Conservation (phyloP, 2,113 vertebrate species). For the Verasper variegatus region DNA sequence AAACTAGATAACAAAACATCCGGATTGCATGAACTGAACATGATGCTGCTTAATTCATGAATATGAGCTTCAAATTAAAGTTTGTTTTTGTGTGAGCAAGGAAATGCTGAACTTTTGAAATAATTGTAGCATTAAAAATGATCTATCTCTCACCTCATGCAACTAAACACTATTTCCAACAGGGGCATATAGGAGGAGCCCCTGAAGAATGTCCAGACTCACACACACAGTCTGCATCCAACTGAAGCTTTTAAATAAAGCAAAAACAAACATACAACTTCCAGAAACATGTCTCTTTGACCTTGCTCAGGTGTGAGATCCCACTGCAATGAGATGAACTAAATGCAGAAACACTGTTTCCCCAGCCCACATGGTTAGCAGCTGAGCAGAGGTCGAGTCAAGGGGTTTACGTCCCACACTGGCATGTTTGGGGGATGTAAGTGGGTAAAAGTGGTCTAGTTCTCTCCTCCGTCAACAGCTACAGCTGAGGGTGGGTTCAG, state of each 20-base stretch:
- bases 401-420: constrained; percentile 13
- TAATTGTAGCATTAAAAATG: neutral
- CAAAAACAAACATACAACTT: too few relatives aligned
- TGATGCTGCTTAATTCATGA: neutral
- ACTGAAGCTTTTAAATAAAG: neutral
- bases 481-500: constrained; percentile 45
- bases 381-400: neutral
- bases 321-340: neutral
- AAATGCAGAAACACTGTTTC: neutral
- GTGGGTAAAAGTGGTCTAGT: neutral
- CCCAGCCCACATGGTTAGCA: constrained; percentile 9
- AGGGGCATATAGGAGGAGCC: neutral
- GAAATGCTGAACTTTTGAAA: neutral
- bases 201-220: too few relatives aligned
- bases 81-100: neutral
- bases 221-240: neutral
- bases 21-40: neutral
- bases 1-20: too few relatives aligned
- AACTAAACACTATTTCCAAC: neutral
- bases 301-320: constrained; percentile 6
- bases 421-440: constrained; percentile 33
- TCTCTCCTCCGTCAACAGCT: constrained; percentile 36
- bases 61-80: neutral
- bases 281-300: neutral
- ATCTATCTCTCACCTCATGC: neutral